phyloP scores from a whole-genome alignment of 2,888 invertebrate species.

The Drosophila neonasuta region DNA sequence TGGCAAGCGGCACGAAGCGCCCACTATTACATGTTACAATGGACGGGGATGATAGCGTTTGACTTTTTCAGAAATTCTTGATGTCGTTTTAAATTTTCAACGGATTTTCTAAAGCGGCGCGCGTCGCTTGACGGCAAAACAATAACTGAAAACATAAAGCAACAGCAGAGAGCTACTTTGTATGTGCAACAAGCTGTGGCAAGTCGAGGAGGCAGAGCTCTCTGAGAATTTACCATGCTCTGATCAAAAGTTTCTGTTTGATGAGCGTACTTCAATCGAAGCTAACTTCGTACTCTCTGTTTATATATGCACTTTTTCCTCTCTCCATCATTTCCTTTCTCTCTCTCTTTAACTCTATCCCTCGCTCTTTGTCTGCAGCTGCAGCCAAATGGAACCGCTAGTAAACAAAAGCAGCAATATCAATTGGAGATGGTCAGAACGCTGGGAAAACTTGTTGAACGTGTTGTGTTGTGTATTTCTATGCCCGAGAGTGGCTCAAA shows the following conservation, averaged over 20 bases:
- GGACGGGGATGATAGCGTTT: background rate
- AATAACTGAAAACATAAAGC: conserved; percentile 48
- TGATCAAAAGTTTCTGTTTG: conserved; percentile 23
- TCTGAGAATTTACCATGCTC: conserved; percentile 2
- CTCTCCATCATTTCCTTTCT: background rate
- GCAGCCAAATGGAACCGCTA: conserved; percentile 59
- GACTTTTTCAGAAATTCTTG: conserved; percentile 1
- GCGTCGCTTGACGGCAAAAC: conserved; percentile 50
- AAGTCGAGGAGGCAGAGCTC: conserved; percentile 23
- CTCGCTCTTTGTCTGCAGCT: conserved; percentile 43
- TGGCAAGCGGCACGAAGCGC: conserved; percentile 24
- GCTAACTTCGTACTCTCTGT: background rate
- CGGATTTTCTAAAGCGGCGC: conserved; percentile 38
- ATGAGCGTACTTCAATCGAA: conserved; percentile 7
- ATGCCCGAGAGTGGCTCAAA: conserved; percentile 31
- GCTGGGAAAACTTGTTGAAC: conserved; percentile 55
- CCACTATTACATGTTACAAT: conserved; percentile 23
- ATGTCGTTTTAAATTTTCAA: conserved; percentile 12
- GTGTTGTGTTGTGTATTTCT: conserved; percentile 38
- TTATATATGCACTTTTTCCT: background rate
- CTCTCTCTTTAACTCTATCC: background rate
- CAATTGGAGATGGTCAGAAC: conserved; percentile 54
- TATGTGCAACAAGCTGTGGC: conserved; percentile 51
- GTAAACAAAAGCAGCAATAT: conserved; percentile 44
- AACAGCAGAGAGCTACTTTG: conserved; percentile 19